phyloP scores from a whole-genome alignment of 1,140 invertebrate species.

The Zaprionus davidi region DNA sequence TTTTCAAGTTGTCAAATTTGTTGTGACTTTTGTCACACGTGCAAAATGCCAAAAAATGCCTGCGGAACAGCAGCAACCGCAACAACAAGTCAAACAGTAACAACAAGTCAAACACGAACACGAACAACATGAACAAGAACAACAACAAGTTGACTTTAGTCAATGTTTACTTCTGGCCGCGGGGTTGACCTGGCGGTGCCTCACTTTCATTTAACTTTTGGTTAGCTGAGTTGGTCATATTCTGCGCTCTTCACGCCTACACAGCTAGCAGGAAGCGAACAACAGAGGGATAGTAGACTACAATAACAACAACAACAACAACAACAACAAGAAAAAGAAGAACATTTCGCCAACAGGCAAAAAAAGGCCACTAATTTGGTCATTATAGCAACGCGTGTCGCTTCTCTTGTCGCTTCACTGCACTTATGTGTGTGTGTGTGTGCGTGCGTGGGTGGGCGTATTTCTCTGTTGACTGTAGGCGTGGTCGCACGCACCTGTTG shows the following conservation, averaged over 20 bases:
- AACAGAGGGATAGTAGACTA: neutral
- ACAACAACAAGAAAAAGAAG: neutral
- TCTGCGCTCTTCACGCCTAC: constrained; percentile 20
- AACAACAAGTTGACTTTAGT: constrained; percentile 14
- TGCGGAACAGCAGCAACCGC: neutral
- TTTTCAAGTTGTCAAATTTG: neutral
- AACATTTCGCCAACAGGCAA: constrained; percentile 30
- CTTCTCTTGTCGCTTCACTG: neutral
- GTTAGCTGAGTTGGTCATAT: constrained; percentile 14
- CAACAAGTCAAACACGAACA: constrained; percentile 9
- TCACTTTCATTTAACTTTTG: constrained; percentile 34
- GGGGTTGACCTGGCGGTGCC: constrained; percentile 3
- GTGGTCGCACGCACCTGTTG: constrained; percentile 61
- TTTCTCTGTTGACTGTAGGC: neutral
- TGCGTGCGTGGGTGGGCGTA: constrained; percentile 1
- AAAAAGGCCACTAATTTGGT: constrained; percentile 68
- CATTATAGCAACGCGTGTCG: constrained; percentile 53
- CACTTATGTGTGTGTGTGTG: neutral
- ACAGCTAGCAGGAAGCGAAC: neutral
- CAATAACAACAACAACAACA: neutral
- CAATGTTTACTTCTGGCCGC: constrained; percentile 27
- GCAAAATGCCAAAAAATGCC: constrained; percentile 21
- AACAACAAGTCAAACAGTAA: constrained; percentile 10
- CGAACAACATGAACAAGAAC: constrained; percentile 2
- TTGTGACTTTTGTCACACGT: constrained; percentile 29